Base-by-base conservation (phyloP, 2,113 vertebrate species). In the Sapajus apella region DNA sequence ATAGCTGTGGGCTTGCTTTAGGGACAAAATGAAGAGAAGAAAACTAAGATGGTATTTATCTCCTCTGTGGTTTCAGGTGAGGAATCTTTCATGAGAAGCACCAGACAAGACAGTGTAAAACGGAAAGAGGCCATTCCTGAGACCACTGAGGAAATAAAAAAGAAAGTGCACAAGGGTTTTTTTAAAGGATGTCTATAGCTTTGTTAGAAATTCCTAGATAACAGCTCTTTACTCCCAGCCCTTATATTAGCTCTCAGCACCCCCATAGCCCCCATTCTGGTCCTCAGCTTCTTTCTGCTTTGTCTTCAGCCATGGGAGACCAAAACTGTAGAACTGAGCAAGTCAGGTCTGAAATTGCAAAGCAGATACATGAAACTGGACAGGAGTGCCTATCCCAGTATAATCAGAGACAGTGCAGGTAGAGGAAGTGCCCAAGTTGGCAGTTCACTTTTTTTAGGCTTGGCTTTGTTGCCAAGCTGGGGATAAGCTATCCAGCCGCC, bases 61-160 rank as follows among this genome's bases (percentile, higher is more conserved):
- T 68, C 25, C 82, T 95, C 90, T 73, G 90, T 61, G 52, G 70
- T 56, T 94, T 97, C 87, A 55, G 80, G 88, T 5, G 40, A 79
- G 96, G 77, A 95, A 40, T 80, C 40, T 95, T 93, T 97, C 35
- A 50, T 64, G 43, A 95, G 83, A 83, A 97, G 56, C 32, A 79
- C 95, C 5, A 82, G 70, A 45, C 18, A 95, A 91, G 47, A 68
- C 3, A 6, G 61, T 50, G 70, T 70, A 73, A 90, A 95, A 94
- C 61, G 43, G 23, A 96, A 76, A 93, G 55, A 58, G 6, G 35
- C 17, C 52, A 43, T 80, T 94, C 50, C 56, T 40, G 68, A 97
- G 64, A 91, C 52, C n/a, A 47, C 40, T 61, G 32, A 95, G 94
- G 61, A 94, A 97, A 88, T 37, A 75, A 66, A 23, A 86, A 84